Percentiles rank a stretch among this genome's conserved stretches.
Evolutionary conservation across 1,140 invertebrate genomes (phyloP).

Genomic region (Papilio glaucus): DNA sequence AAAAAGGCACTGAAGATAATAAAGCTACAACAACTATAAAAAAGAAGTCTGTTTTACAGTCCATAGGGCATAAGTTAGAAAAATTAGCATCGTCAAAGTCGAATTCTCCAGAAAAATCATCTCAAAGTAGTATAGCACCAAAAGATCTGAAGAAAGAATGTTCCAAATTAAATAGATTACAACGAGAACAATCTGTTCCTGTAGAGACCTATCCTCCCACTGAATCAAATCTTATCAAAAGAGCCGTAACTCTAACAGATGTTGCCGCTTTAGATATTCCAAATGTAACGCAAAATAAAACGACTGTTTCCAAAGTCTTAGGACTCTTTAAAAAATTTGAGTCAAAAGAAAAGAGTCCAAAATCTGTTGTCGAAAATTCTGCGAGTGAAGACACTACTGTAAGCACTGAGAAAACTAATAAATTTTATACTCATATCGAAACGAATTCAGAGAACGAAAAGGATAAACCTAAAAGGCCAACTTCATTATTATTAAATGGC

Average conservation of each 20-base stretch:
- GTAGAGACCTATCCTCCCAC: constrained; percentile 79
- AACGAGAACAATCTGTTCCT: constrained; percentile 87
- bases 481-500: constrained; percentile 79
- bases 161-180: constrained; percentile 78
- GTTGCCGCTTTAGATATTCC: constrained; percentile 80
- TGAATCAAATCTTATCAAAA: constrained; percentile 86
- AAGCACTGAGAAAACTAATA: constrained; percentile 50
- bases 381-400: constrained; percentile 47
- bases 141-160: constrained; percentile 54
- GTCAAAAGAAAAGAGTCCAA: constrained; percentile 68
- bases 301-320: constrained; percentile 87
- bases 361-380: constrained; percentile 56
- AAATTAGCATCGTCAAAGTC: constrained; percentile 83
- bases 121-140: constrained; percentile 49
- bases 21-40: constrained; percentile 75
- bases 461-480: constrained; percentile 78
- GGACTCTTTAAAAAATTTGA: constrained; percentile 89
- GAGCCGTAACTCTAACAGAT: constrained; percentile 88
- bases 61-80: constrained; percentile 87
- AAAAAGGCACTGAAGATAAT: constrained; percentile 73
- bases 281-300: constrained; percentile 78
- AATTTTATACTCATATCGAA: constrained; percentile 53
- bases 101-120: constrained; percentile 74
- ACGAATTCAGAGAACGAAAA: constrained; percentile 49
- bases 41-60: constrained; percentile 85